These are phyloP conservation scores for Clarias platycephalus DNA, from an alignment of 2,797 vertebrate species.

Conservation along the genomic window DNA sequence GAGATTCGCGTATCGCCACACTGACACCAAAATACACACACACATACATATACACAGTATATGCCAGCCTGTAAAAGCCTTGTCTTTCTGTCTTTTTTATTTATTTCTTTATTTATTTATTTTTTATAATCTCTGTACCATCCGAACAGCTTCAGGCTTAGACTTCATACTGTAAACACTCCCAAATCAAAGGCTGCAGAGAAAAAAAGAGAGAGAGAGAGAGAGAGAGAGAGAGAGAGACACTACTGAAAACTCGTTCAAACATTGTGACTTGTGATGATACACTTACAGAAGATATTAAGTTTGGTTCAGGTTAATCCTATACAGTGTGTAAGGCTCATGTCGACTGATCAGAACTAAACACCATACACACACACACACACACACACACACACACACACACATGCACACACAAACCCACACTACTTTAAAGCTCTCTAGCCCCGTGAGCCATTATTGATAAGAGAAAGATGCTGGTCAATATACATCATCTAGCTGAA, in stretches of 20 bases:
- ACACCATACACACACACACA: constrained; percentile 27
- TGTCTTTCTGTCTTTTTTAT: background rate
- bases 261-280: constrained; percentile 1
- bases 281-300: constrained; percentile 27
- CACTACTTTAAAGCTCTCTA: constrained; percentile 48
- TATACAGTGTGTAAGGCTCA: constrained; percentile 18
- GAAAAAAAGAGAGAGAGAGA: background rate
- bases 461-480: constrained; percentile 73
- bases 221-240: constrained; percentile 1
- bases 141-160: background rate
- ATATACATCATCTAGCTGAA: constrained; percentile 79
- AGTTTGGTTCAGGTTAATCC: constrained; percentile 39
- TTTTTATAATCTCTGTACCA: background rate
- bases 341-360: constrained; percentile 42
- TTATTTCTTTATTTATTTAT: background rate
- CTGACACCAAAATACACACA: too few relatives aligned
- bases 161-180: constrained; percentile 1
- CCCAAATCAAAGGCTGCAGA: constrained; percentile 12
- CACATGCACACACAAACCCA: constrained; percentile 11
- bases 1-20: too few relatives aligned
- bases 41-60: too few relatives aligned
- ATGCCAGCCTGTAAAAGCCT: background rate
- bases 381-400: constrained; percentile 37
- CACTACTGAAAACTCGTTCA: constrained; percentile 10
- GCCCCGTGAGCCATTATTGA: constrained; percentile 66